These are phyloP conservation scores for Drosophila equinoxialis DNA, from an alignment of 1,140 invertebrate genomes.

Conservation along the genomic window DNA sequence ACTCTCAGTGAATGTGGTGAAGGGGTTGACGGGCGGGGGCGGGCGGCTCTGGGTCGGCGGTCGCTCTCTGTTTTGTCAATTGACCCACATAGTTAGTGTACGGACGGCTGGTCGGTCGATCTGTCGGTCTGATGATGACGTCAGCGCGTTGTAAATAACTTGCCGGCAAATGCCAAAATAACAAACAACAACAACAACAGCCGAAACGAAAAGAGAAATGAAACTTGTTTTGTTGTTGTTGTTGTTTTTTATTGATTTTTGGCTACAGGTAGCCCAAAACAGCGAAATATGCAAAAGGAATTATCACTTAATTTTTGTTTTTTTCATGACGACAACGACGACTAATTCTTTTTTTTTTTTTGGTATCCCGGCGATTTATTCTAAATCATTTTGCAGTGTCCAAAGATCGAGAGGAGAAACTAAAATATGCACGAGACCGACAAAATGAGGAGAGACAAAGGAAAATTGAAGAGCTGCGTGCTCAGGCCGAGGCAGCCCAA, in stretches of 20 bases:
- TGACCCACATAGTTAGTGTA: slow-evolving; percentile 63
- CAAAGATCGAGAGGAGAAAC: slow-evolving; percentile 85
- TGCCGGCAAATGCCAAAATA: slow-evolving; percentile 65
- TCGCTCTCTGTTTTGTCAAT: slow-evolving; percentile 62
- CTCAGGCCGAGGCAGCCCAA: slow-evolving; percentile 93
- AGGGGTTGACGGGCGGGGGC: slow-evolving; percentile 29
- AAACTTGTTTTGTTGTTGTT: slow-evolving; percentile 32
- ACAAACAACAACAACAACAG: slow-evolving; percentile 27
- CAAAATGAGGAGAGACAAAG: slow-evolving; percentile 93
- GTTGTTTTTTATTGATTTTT: slow-evolving; percentile 30
- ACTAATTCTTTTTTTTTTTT: neutral
- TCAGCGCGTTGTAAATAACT: slow-evolving; percentile 51
- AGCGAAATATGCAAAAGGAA: slow-evolving; percentile 24
- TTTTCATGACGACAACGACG: neutral
- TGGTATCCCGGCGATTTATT: neutral
- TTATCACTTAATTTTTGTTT: slow-evolving; percentile 20
- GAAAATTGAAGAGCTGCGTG: slow-evolving; percentile 92
- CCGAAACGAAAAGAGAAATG: slow-evolving; percentile 20
- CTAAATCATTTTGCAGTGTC: slow-evolving; percentile 50
- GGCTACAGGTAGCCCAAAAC: slow-evolving; percentile 52
- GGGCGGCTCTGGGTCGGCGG: slow-evolving; percentile 1
- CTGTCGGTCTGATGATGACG: slow-evolving; percentile 54
- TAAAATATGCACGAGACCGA: slow-evolving; percentile 88
- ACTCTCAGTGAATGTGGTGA: slow-evolving; percentile 47
- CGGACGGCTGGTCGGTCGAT: neutral